phyloP scores from a whole-genome alignment of 2,113 vertebrate species.

The Aramus guarauna region DNA sequence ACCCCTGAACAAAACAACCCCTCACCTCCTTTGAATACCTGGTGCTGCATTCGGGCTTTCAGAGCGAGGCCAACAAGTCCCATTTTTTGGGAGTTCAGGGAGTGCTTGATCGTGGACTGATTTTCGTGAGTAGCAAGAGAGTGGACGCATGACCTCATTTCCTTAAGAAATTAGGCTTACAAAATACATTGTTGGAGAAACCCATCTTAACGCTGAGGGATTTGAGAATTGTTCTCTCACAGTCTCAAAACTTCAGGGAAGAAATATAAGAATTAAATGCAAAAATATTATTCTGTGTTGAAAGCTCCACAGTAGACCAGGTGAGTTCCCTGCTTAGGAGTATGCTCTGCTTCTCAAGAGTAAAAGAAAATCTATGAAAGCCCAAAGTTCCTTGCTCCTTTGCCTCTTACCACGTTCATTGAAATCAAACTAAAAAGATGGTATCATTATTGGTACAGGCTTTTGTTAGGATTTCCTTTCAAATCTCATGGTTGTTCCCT shows the following conservation, averaged over 20 bases:
- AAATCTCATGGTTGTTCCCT: not conserved
- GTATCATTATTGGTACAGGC: not conserved
- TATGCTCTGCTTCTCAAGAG: not conserved
- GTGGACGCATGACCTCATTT: not conserved
- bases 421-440: not conserved
- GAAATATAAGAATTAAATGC: not conserved
- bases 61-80: too few relatives aligned
- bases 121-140: not conserved
- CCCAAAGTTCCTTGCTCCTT: not conserved
- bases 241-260: not conserved
- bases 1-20: fast-evolving
- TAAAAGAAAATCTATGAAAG: not conserved
- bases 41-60: not conserved
- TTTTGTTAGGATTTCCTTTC: not conserved
- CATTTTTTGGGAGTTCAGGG: not conserved
- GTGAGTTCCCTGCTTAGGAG: not conserved
- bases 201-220: fast-evolving
- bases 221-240: not conserved
- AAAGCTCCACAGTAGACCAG: not conserved
- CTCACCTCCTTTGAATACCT: fast-evolving
- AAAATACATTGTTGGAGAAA: not conserved
- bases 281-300: not conserved
- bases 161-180: not conserved
- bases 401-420: not conserved
- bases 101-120: not conserved